Percentiles rank a stretch among this genome's conserved stretches.
Conservation (phyloP, 2,888 invertebrate species). For the Lasioglossum lativentre region DNA sequence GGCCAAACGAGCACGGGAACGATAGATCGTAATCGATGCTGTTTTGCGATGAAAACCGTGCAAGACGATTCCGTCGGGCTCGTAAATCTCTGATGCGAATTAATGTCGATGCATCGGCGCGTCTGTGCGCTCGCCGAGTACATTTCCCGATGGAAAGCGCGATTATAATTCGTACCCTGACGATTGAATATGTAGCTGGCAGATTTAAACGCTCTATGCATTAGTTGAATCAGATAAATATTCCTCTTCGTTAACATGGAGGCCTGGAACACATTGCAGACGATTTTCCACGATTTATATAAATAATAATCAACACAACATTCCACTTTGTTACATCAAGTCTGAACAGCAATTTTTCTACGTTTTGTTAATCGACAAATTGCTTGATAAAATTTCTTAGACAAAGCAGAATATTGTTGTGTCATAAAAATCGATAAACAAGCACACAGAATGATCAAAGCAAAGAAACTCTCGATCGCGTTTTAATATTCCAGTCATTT, state of each 20-base stretch:
- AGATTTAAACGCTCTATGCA: no score
- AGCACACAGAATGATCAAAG: neutral
- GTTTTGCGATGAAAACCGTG: neutral
- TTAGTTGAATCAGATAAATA: no score
- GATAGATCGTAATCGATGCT: constrained; percentile 1
- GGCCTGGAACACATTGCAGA: no score
- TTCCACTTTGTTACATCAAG: no score
- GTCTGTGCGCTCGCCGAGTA: neutral
- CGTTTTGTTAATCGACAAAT: neutral
- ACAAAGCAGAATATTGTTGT: neutral
- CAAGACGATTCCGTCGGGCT: neutral
- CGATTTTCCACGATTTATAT: no score
- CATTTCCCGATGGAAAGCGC: no score
- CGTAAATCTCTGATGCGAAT: neutral
- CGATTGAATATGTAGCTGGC: no score
- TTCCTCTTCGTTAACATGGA: no score
- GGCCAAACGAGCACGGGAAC: neutral
- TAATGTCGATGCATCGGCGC: neutral
- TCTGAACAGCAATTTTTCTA: neutral
- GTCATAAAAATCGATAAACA: neutral
- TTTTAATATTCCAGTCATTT: neutral
- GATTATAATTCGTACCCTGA: no score
- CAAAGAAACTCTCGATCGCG: neutral
- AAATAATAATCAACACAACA: neutral
- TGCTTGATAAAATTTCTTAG: neutral